A percentile compares a stretch with the other conserved stretches of the same genome.
These are phyloP conservation scores for Drosophila bifasciata DNA, from an alignment of 1,140 invertebrate genomes.

Conservation along the genomic window DNA sequence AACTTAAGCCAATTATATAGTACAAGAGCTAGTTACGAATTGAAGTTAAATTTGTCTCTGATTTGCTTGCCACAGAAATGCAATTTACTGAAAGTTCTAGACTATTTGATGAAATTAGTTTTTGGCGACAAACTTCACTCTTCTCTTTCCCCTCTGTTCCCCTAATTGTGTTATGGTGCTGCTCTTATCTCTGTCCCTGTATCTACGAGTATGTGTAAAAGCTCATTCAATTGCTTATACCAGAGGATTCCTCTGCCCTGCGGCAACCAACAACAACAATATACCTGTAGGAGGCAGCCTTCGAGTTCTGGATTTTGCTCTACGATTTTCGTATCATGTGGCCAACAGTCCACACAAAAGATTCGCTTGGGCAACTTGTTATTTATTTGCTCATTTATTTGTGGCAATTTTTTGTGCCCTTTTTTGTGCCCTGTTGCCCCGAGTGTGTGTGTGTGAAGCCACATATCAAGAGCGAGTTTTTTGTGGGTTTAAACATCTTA, in stretches of 20 bases:
- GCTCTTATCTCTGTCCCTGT: slow-evolving; percentile 1
- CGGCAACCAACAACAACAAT: no score
- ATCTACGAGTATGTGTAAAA: slow-evolving; percentile 11
- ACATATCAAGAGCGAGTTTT: slow-evolving; percentile 21
- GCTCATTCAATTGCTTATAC: no score
- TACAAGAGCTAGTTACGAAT: neutral
- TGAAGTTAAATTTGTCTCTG: slow-evolving; percentile 10
- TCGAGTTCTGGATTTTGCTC: neutral
- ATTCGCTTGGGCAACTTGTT: slow-evolving; percentile 36
- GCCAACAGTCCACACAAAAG: slow-evolving; percentile 32
- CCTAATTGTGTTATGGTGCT: slow-evolving; percentile 21
- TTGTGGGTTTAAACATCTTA: slow-evolving; percentile 63
- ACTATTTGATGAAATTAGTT: slow-evolving; percentile 69
- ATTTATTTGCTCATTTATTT: slow-evolving; percentile 74
- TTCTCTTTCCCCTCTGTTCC: slow-evolving; percentile 3
- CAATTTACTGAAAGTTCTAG: slow-evolving; percentile 45
- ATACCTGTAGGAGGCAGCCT: neutral
- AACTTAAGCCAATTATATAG: slow-evolving; percentile 16
- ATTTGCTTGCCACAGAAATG: slow-evolving; percentile 44
- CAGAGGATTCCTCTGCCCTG: no score
- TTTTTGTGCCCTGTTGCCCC: neutral
- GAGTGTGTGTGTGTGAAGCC: neutral
- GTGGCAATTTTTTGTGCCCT: slow-evolving; percentile 46
- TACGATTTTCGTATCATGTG: neutral
- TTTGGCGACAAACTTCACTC: slow-evolving; percentile 32